Base-by-base conservation (phyloP, 2,888 invertebrate species). In the Incurvaria masculella region DNA sequence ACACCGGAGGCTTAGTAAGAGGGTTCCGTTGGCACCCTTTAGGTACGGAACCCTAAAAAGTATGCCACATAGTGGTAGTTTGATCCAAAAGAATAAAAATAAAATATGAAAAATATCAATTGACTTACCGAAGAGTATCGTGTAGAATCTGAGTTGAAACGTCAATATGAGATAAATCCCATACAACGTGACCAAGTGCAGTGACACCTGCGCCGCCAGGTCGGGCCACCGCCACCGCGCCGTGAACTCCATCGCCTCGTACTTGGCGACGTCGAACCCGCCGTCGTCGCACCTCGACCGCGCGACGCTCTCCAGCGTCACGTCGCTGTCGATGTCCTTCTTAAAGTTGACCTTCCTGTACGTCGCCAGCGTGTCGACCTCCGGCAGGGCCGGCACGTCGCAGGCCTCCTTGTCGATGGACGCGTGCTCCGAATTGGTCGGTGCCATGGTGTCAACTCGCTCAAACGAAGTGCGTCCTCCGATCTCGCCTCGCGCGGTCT, bases 191-290 rank as follows among this genome's bases (percentile, higher is more conserved):
- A 89, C 88, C 49, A 63, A 63, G 67, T 91, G 91, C 59, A 91
- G 74, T 56, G 83, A 83, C 51, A 86, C 56, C 72, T 90, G 90
- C 18, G 81, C 90, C 16, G 69, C 61, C 2, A 89, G 69, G 64
- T 91, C 90, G 0, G 85, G 87, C 90, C 90, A 91, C 63, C 82
- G 80, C 50, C 89, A 82, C 55, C 70, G 69, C 2, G 90, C 79
- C 51, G 66, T 72, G 57, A 87, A 90, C 52, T 73, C 68, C 60
- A 72, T 68, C 19, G 65, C 63, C 58, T 78, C 74, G 59, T 72
- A 78, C 56, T 66, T 61, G 48, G 56, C 61, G 50, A 78, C 52
- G 49, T 79, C 72, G 53, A 79, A 78, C 47, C 69, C 69, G 41
- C 48, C 50, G 20, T 49, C 3, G 5, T 39, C 10, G 14, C 21